phyloP scores from a whole-genome alignment of 2,797 vertebrate species.

The Acipenser ruthenus region DNA sequence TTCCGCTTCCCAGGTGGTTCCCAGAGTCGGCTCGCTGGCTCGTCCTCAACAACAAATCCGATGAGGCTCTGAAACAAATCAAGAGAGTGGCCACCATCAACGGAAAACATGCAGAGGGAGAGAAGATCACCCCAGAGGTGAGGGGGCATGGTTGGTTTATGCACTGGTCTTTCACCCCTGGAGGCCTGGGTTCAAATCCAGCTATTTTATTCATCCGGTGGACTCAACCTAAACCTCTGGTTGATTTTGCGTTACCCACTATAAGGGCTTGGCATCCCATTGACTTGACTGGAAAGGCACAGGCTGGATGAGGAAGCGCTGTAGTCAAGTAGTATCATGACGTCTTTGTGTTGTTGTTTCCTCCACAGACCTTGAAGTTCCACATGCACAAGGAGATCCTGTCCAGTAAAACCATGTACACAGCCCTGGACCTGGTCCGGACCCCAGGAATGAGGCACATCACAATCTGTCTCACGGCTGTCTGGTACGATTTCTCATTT shows the following conservation, averaged over 20 bases:
- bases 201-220: too few relatives aligned
- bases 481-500: constrained; percentile 39
- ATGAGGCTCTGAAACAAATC: constrained; percentile 36
- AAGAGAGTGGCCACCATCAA: constrained; percentile 44
- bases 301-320: too few relatives aligned
- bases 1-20: constrained; percentile 37
- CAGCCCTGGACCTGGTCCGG: constrained; percentile 47
- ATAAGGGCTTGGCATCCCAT: too few relatives aligned
- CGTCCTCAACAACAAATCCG: constrained; percentile 31
- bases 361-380: constrained; percentile 48
- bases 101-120: constrained; percentile 33
- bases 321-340: too few relatives aligned
- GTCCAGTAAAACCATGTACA: constrained; percentile 31
- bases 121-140: constrained; percentile 45
- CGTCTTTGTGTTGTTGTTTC: not conserved
- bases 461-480: constrained; percentile 50
- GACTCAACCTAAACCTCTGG: too few relatives aligned
- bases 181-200: too few relatives aligned
- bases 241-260: too few relatives aligned
- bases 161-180: too few relatives aligned
- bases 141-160: not conserved
- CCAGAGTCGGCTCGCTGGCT: constrained; percentile 48
- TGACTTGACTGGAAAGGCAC: too few relatives aligned
- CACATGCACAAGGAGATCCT: constrained; percentile 60
- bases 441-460: constrained; percentile 54